Conservation (phyloP, 2,113 vertebrate species). For the Hystrix cristata region DNA sequence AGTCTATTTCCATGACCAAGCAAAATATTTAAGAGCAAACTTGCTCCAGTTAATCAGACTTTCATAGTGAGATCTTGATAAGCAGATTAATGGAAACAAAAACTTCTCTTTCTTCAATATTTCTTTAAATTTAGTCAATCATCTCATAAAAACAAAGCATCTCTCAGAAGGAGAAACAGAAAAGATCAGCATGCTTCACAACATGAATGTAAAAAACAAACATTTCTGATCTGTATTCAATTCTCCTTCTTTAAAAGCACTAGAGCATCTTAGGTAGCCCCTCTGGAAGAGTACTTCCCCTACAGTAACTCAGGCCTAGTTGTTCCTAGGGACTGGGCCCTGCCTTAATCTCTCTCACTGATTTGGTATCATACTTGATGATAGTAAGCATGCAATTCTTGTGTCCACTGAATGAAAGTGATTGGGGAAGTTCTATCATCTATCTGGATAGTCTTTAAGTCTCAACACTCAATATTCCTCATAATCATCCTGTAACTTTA, state of each 20-base stretch:
- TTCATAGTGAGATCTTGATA: background rate
- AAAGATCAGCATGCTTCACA: background rate
- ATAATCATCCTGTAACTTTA: background rate
- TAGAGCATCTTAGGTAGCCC: background rate
- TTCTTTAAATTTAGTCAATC: background rate
- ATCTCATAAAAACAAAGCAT: background rate
- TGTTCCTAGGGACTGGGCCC: background rate
- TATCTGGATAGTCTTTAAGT: background rate
- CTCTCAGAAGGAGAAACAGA: conserved; percentile 17
- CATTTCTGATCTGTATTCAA: background rate
- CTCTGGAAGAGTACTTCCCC: background rate
- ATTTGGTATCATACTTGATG: background rate
- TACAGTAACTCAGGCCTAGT: background rate
- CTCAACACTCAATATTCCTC: conserved; percentile 13
- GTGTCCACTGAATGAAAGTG: background rate
- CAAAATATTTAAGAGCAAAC: conserved; percentile 47
- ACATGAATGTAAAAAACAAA: background rate
- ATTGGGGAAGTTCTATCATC: background rate
- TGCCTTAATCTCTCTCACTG: background rate
- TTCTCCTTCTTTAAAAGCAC: background rate
- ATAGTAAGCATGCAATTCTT: background rate
- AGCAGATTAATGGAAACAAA: background rate
- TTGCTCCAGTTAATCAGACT: conserved; percentile 30
- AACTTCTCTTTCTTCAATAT: background rate
- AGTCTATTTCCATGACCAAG: background rate